Evolutionary conservation across 2,888 invertebrate genomes (phyloP), one percentile per base, ranked within the genome.

Genomic region (Yponomeuta sedellus): DNA sequence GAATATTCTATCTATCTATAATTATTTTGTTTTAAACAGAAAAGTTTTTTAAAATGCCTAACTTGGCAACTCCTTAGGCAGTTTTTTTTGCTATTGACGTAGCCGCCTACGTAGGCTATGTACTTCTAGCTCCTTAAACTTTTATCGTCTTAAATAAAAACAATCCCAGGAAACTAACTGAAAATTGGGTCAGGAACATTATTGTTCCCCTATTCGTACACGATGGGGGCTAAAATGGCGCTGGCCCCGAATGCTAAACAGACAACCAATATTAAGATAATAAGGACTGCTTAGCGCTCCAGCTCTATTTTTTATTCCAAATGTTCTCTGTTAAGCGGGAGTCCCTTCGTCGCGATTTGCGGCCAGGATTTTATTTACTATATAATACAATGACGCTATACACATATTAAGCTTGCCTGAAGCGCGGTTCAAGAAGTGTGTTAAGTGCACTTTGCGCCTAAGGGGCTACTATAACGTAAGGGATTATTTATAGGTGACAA

Each of bases 291-390:
- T 66, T 64, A 68, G 68, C 69, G 70, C 71, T 64, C 71, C 71
- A 70, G 72, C 75, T 72, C 69, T 72, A 72, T 72, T 77, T 80
- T 79, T 80, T 79, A 77, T 79, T 76, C 76, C 40, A 34, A 58
- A 25, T 58, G 39, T 63, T 56, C 39, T 16, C 11, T 11, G 40
- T 28, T 65, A 65, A 61, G 59, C 1, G 40, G 25, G 39, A n/a
- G 62, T 66, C 28, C 28, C 66, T 20, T 34, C 40, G 40, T 2
- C 52, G 61, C 66, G 66, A 44, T 25, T 66, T 66, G 16, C n/a
- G 12, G 57, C 19, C 16, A 28, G 22, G 22, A 5, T 1, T 34
- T 34, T 34, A 8, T 34, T 34, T 8, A n/a, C n/a, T n/a, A n/a
- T n/a, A n/a, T n/a, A n/a, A n/a, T n/a, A n/a, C n/a, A n/a, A n/a